Evolutionary conservation across 2,113 vertebrate species (phyloP).

Genomic region (Phaethornis superciliosus): DNA sequence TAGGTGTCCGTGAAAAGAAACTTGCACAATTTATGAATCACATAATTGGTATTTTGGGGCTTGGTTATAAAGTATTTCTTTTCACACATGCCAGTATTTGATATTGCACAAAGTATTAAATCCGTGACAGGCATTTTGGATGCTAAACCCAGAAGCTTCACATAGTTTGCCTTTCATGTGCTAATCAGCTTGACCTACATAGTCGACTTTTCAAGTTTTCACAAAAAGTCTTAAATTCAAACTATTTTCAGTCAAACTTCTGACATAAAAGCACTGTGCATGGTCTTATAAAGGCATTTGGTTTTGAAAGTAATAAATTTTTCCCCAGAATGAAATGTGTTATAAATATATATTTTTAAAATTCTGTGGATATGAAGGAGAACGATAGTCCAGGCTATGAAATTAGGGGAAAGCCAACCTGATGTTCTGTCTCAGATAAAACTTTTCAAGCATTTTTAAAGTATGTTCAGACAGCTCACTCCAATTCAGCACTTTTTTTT

Average conservation of each 20-base stretch:
- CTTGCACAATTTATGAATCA: not conserved
- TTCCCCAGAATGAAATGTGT: not conserved
- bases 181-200: constrained; percentile 62
- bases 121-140: constrained; percentile 17
- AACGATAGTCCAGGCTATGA: not conserved
- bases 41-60: not conserved
- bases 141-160: constrained; percentile 32
- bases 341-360: not conserved
- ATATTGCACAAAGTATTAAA: constrained; percentile 23
- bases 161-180: constrained; percentile 44
- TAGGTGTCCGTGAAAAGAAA: not conserved
- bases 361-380: not conserved
- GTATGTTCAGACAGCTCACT: not conserved
- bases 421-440: not conserved
- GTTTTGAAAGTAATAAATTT: not conserved
- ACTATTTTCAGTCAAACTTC: constrained; percentile 1
- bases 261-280: not conserved
- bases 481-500: not conserved
- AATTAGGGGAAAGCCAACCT: not conserved
- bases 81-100: not conserved
- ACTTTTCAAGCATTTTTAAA: not conserved
- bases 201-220: constrained; percentile 10
- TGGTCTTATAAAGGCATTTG: not conserved
- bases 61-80: constrained; percentile 28
- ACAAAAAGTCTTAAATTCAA: constrained; percentile 26